Base-by-base conservation (phyloP, 1,140 invertebrate species). In the Belonocnema kinseyi region DNA sequence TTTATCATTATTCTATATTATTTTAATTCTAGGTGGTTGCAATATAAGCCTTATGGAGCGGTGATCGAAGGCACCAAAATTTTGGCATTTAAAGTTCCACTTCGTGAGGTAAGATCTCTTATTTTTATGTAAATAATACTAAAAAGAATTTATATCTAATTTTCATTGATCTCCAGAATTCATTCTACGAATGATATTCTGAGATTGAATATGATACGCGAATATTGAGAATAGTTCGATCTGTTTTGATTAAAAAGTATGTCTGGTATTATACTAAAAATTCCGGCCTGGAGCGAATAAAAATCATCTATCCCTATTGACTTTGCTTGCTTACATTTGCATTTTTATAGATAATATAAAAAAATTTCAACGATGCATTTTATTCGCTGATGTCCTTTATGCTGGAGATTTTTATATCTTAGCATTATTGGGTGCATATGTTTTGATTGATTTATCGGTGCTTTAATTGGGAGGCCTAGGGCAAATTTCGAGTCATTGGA, bases 41-140 rank as follows among this genome's bases (percentile, higher is more conserved):
- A 93, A 33, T 96, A 96, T 86, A 92, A 90, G 82, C 88, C 95
- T 7, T 93, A 93, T 83, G 95, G 96, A 1, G 85, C 92, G 26
- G 89, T 93, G 7, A 93, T 96, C 75, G 90, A 92, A 50, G 94
- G 94, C 4, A 96, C 95, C 13, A 93, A 94, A 77, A 93, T 96
- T 74, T 92, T 96, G 81, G 93, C 95, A 46, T 96, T 96, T 85
- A 96, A 96, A 92, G 95, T 96, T 58, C 96, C 96, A n/a, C 87
- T 97, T 14, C 92, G 91, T 83, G 88, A 93, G 90, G 95, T 96
- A 88, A 93, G 94, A 92, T 50, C 46, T 50, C 10, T 56, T 75
- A 56, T 58, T 58, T 17, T 11, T 3, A 72, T 50, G 13, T 11
- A 50, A 40, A 13, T 10, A 72, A 50, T 72, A 50, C 14, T 50